Percentiles rank a stretch among this genome's conserved stretches.
phyloP scores from a whole-genome alignment of 2,888 invertebrate genomes.

The Tortricodes alternella region DNA sequence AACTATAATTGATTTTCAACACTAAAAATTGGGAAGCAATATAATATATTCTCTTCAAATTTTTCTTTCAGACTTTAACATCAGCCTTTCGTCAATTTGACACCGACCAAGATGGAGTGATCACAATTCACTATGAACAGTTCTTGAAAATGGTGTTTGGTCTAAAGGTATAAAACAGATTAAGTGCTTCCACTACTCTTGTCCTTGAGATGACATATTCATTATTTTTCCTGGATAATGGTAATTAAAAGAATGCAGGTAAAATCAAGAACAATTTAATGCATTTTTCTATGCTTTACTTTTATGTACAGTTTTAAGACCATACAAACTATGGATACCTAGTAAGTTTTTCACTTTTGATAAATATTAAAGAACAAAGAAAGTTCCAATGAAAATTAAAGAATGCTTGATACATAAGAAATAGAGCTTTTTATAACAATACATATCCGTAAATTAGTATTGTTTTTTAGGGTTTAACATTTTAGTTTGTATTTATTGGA shows the following conservation, averaged over 20 bases:
- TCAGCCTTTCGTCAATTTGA: constrained; percentile 93
- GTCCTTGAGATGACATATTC: neutral
- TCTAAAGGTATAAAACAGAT: constrained; percentile 83
- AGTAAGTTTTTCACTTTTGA: too few species aligned
- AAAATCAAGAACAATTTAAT: too few species aligned
- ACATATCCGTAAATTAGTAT: too few species aligned
- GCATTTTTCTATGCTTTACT: too few species aligned
- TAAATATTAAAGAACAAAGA: too few species aligned
- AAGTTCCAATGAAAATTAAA: too few species aligned
- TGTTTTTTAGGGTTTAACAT: too few species aligned
- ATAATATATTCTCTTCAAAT: neutral
- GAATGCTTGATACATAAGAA: too few species aligned
- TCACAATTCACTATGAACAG: constrained; percentile 97
- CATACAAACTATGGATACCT: too few species aligned
- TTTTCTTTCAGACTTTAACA: constrained; percentile 90
- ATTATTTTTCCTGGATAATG: neutral
- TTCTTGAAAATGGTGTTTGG: constrained; percentile 96
- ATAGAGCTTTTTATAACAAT: too few species aligned
- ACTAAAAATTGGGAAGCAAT: neutral
- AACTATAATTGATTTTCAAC: neutral
- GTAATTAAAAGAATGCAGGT: neutral
- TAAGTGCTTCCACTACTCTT: neutral
- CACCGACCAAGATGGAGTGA: constrained; percentile 96
- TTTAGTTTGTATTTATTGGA: too few species aligned
- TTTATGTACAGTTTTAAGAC: too few species aligned